Base-by-base conservation (phyloP, 2,888 invertebrate species). In the Trissolcus brochymenae region DNA sequence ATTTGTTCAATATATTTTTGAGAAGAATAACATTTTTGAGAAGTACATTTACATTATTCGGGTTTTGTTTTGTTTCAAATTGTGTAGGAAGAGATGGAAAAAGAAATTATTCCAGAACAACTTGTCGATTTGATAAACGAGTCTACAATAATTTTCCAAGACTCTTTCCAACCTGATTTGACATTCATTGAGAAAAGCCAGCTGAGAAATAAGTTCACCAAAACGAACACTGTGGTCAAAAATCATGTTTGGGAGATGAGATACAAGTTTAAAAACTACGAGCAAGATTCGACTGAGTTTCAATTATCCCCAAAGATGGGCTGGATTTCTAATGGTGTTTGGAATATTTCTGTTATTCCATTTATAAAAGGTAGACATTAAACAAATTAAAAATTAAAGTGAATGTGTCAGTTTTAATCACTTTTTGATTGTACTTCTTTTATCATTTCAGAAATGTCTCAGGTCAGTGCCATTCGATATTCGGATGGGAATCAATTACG, bases 291-390 rank as follows among this genome's bases (percentile, higher is more conserved):
- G 51, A 21, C 14, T 16, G 29, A 64, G 46, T 13, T 6, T 2
- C 17, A 6, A 14, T 14, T 51, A 53, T 59, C 46, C 51, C 25
- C 73, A 14, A 57, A 64, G 25, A 60, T 43, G 41, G 78, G 80
- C 60, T 84, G 82, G 82, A 82, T 83, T 50, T 83, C 82, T 2
- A 85, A 85, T 66, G 87, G 85, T 13, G 74, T 88, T 60, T 88
- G 88, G 89, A 88, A 87, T 72, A 73, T 55, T 29, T 68, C 72
- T 1, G 81, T 76, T 35, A 66, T 79, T 14, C 61, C 79, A 35
- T 74, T 79, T 35, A 76, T 86, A n/a, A 71, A 84, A 80, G 84
- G 88, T 88, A 43, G 1, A 41, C 13, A 19, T 19, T 19, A 19
- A 19, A 19, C 19, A 19, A 2, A 19, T 19, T 2, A 19, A 19